Conservation (phyloP, 2,888 invertebrate species). For the Rapana venosa region DNA sequence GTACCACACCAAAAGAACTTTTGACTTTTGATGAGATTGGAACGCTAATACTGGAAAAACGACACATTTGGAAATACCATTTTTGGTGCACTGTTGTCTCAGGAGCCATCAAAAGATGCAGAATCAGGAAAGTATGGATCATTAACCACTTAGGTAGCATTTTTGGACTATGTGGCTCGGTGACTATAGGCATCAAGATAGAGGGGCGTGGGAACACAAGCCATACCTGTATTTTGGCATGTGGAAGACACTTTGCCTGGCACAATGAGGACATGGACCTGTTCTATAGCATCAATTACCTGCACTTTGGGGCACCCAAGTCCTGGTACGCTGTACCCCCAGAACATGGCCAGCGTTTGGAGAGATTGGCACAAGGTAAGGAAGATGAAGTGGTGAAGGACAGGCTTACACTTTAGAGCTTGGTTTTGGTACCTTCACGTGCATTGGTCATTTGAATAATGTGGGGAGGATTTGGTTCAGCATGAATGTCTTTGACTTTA, state of each 20-base stretch:
- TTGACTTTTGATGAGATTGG: conserved; percentile 78
- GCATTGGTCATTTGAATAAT: too few relatives aligned
- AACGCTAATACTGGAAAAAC: conserved; percentile 98
- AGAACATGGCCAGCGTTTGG: conserved; percentile 92
- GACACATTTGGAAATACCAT: conserved; percentile 96
- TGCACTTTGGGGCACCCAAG: conserved; percentile 98
- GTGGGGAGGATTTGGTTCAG: too few relatives aligned
- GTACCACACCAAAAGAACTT: conserved; percentile 76
- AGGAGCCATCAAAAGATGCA: conserved; percentile 93
- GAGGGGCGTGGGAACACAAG: conserved; percentile 93
- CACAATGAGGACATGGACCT: conserved; percentile 99
- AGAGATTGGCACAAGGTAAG: conserved; percentile 86
- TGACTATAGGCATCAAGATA: conserved; percentile 94
- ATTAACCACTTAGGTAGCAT: conserved; percentile 95
- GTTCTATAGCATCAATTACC: conserved; percentile 98
- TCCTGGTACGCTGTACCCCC: conserved; percentile 95
- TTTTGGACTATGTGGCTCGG: conserved; percentile 94
- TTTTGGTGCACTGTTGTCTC: conserved; percentile 99
- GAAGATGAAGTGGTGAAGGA: too few relatives aligned
- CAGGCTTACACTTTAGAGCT: too few relatives aligned
- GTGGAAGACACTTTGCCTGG: conserved; percentile 99
- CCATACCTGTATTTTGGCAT: conserved; percentile 99
- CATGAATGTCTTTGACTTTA: too few relatives aligned
- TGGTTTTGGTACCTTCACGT: too few relatives aligned
- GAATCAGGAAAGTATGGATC: conserved; percentile 91